Base-by-base conservation (phyloP, 2,797 vertebrate species). In the Avahi laniger region DNA sequence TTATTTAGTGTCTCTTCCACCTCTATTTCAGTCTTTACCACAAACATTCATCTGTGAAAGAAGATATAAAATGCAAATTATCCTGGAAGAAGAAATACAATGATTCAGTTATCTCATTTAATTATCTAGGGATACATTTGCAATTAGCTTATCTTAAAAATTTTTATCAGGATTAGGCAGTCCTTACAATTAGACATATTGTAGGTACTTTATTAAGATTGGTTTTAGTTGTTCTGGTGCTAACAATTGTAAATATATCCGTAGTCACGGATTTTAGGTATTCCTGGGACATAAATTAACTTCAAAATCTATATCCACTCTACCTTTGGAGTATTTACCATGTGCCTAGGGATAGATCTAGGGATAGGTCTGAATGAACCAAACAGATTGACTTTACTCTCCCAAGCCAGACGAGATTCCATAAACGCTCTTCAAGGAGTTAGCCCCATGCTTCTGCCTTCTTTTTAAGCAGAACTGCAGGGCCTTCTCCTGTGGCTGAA, bases 71-170 rank as follows among this genome's bases (percentile, higher is more conserved):
- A 78, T 48, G 26, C 41, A 92, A 91, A 97, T 92, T 79, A 78
- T 67, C 7, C 46, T 59, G 67, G 18, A 88, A 65, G 18, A 87
- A 75, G 65, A 87, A 61, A 91, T 48, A 84, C 2, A 92, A 24
- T 69, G 22, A 69, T 94, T 90, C 79, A 85, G 22, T 59, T 41
- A 79, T 75, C 43, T 89, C 50, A 73, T 96, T 88, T 90, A 96
- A 85, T 88, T 84, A 59, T 63, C 38, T 93, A 63, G 24, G 43
- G 85, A 14, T 89, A 88, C 54, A 63, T 70, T 95, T 78, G 43
- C 76, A 97, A 92, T 96, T 85, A 96, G 50, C 59, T 61, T 83
- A 52, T 87, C 78, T 78, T 81, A 33, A 95, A 10, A 33, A 82
- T 48, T 89, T 50, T 54, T 93, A 83, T 91, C 72, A 95, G 63